These are phyloP conservation scores for Pheosia gnoma DNA, from an alignment of 2,888 invertebrate genomes.

Conservation along the genomic window DNA sequence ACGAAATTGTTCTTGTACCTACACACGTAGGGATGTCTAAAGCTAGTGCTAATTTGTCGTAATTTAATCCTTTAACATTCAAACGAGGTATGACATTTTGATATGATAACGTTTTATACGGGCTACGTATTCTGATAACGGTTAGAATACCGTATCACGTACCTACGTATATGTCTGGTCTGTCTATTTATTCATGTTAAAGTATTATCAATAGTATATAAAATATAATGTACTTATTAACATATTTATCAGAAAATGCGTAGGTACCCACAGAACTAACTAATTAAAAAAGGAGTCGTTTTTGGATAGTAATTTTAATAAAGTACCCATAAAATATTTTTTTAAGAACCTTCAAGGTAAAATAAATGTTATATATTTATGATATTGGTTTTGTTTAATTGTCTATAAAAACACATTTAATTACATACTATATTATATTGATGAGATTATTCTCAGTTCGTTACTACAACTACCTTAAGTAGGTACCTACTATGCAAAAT, in stretches of 20 bases:
- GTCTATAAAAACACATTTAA: too few species aligned
- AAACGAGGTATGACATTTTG: background rate
- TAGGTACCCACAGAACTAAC: background rate
- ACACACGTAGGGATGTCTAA: background rate
- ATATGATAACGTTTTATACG: background rate
- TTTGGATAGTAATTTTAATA: background rate
- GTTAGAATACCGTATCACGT: background rate
- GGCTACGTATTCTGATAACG: constrained; percentile 10
- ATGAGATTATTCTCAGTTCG: background rate
- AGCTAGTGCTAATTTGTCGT: background rate
- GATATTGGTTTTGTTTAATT: too few species aligned
- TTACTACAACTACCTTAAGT: background rate
- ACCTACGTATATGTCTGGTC: too few species aligned
- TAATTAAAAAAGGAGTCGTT: background rate
- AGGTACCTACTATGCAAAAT: constrained; percentile 18
- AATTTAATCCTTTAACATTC: too few species aligned
- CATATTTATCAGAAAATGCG: too few species aligned
- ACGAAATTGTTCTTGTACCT: background rate
- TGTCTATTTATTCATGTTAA: too few species aligned
- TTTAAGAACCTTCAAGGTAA: too few species aligned
- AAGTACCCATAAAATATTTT: too few species aligned
- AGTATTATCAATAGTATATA: too few species aligned
- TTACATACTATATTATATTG: too few species aligned
- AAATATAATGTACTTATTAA: too few species aligned
- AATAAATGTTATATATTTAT: too few species aligned